Evolutionary conservation across 2,113 vertebrate genomes (phyloP).

Genomic region (Calyptomena viridis): DNA sequence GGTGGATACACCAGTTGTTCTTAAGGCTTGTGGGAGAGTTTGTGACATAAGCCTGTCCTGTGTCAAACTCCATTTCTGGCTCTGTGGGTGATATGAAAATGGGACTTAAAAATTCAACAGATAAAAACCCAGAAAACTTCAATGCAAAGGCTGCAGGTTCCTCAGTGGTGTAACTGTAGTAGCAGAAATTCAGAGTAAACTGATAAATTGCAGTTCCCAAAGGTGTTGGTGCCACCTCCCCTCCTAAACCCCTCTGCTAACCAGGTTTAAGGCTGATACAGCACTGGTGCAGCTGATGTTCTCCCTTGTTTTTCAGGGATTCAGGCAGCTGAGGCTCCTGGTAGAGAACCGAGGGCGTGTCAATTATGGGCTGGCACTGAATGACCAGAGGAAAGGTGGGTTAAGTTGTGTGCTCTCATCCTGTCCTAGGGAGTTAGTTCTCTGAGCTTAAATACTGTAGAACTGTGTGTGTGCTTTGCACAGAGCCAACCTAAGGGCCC

Average conservation of each 20-base stretch:
- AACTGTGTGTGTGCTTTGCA: not conserved
- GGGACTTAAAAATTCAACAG: not conserved
- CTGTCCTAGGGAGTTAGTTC: not conserved
- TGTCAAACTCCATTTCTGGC: not conserved
- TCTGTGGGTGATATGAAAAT: not conserved
- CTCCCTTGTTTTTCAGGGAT: slow-evolving; percentile 69
- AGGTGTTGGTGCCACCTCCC: not conserved
- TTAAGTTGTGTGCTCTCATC: not conserved
- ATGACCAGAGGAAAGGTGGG: slow-evolving; percentile 91
- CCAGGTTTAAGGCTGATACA: not conserved
- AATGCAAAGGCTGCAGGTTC: not conserved
- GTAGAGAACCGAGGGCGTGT: slow-evolving; percentile 92
- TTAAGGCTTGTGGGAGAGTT: not conserved
- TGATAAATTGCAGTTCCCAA: not conserved
- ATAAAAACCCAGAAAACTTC: not conserved
- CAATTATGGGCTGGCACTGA: slow-evolving; percentile 81
- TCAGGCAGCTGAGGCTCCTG: slow-evolving; percentile 82
- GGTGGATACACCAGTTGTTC: not conserved
- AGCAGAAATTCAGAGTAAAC: not conserved
- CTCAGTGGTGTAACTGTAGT: not conserved
- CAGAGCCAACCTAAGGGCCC: not conserved
- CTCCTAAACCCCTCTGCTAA: not conserved
- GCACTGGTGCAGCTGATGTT: not conserved
- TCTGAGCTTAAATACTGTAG: not conserved
- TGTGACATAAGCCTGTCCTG: not conserved